These are phyloP conservation scores for Oscheius sp. DNA, from an alignment of 1,140 invertebrate species.

Conservation along the genomic window DNA sequence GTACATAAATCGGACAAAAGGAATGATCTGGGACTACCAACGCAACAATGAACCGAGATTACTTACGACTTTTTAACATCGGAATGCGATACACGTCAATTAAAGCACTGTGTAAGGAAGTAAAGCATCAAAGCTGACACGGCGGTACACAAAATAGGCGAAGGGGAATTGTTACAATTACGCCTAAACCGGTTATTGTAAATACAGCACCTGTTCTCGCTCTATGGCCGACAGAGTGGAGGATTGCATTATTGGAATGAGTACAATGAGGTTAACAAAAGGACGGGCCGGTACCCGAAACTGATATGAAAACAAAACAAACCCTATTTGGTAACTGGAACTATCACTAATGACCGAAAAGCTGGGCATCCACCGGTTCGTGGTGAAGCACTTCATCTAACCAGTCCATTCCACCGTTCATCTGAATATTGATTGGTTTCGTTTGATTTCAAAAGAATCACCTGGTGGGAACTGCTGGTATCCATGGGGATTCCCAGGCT, in stretches of 20 bases:
- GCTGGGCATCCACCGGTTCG: not conserved
- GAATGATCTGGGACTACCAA: not conserved
- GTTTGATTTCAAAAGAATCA: too few relatives aligned
- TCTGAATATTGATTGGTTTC: too few relatives aligned
- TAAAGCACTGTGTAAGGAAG: not conserved
- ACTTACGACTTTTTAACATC: not conserved
- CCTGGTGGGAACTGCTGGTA: not conserved
- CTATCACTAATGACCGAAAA: not conserved
- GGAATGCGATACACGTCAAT: constrained; percentile 1
- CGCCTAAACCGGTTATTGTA: too few relatives aligned
- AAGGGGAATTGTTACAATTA: too few relatives aligned
- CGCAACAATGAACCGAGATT: not conserved
- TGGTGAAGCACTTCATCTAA: not conserved
- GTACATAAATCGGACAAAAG: not conserved
- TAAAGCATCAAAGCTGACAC: too few relatives aligned
- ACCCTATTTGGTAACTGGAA: not conserved
- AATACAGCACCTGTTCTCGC: too few relatives aligned
- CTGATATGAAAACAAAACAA: not conserved
- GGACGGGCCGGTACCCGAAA: too few relatives aligned
- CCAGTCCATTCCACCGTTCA: constrained; percentile 9
- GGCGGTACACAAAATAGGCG: too few relatives aligned
- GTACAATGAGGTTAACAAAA: too few relatives aligned
- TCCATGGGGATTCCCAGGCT: constrained; percentile 15
- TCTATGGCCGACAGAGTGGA: too few relatives aligned
- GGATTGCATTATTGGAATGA: too few relatives aligned